These are phyloP conservation scores for Holothuria glaberrima DNA, from an alignment of 35 echinoderm and acorn worm species.

Conservation along the genomic window DNA sequence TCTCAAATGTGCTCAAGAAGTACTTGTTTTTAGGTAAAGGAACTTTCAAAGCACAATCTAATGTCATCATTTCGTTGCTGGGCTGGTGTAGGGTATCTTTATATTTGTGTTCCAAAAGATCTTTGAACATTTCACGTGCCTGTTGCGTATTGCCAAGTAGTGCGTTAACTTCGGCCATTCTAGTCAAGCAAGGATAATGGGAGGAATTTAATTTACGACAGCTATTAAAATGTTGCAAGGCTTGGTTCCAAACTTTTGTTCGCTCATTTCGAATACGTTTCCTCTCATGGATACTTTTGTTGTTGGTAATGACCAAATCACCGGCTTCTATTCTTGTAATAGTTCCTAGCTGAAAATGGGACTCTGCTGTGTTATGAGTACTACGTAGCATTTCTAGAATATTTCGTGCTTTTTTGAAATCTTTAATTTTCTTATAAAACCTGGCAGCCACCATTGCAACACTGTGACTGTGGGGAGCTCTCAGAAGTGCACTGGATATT, in stretches of 20 bases:
- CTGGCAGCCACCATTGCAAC: constrained; percentile 1
- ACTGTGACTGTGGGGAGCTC: background rate
- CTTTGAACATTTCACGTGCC: background rate
- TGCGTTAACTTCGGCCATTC: background rate
- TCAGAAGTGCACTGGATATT: background rate
- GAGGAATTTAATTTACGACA: background rate
- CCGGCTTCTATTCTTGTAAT: background rate
- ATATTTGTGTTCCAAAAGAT: background rate
- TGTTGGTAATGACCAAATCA: background rate
- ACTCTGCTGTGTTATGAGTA: background rate
- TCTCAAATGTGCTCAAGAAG: background rate
- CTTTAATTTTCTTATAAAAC: background rate
- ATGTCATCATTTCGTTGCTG: background rate
- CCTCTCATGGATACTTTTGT: background rate
- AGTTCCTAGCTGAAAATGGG: background rate
- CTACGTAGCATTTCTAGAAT: background rate
- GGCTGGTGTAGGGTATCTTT: background rate
- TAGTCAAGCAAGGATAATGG: constrained; percentile 1
- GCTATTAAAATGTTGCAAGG: background rate
- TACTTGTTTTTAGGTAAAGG: too few species aligned
- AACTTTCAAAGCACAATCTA: constrained; percentile 6
- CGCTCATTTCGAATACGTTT: background rate
- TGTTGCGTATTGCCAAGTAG: background rate
- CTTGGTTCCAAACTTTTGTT: background rate
- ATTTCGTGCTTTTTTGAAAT: background rate